Percentiles rank a stretch among this genome's conserved stretches.
Conservation (phyloP, 2,888 invertebrate species). For the Keiferia lycopersicella region DNA sequence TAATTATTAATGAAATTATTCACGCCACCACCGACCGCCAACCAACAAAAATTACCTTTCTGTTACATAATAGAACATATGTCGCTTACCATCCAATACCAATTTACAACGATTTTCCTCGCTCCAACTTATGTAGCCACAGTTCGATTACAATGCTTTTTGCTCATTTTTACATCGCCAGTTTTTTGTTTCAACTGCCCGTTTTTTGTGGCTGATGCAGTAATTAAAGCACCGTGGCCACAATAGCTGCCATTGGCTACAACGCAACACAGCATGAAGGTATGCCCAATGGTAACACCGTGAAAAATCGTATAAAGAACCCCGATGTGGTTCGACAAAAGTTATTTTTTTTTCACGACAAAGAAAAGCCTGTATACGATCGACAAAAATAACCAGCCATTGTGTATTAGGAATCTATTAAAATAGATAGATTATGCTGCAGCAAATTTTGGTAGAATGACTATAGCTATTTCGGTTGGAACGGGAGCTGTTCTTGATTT, state of each 20-base stretch:
- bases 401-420: constrained; percentile 64
- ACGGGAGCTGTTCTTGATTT: constrained; percentile 45
- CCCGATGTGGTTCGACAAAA: constrained; percentile 52
- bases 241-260: constrained; percentile 58
- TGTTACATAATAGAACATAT: constrained; percentile 37
- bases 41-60: constrained; percentile 31
- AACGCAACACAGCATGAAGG: constrained; percentile 45
- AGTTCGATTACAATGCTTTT: constrained; percentile 38
- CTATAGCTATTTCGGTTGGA: constrained; percentile 43
- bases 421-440: constrained; percentile 45
- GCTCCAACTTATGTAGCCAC: constrained; percentile 52
- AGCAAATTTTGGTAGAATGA: constrained; percentile 50
- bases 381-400: constrained; percentile 59
- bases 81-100: constrained; percentile 44
- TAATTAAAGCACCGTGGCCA: constrained; percentile 57
- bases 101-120: constrained; percentile 70
- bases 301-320: constrained; percentile 58
- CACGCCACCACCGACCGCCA: constrained; percentile 32
- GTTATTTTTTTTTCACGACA: constrained; percentile 50
- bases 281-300: constrained; percentile 55
- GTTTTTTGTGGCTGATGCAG: constrained; percentile 53
- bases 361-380: constrained; percentile 47
- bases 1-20: constrained; percentile 39
- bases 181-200: constrained; percentile 52
- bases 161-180: constrained; percentile 41